Evolutionary conservation across 2,888 invertebrate species (phyloP), one percentile per base, ranked within the genome.

Genomic region (Eurois occulta): DNA sequence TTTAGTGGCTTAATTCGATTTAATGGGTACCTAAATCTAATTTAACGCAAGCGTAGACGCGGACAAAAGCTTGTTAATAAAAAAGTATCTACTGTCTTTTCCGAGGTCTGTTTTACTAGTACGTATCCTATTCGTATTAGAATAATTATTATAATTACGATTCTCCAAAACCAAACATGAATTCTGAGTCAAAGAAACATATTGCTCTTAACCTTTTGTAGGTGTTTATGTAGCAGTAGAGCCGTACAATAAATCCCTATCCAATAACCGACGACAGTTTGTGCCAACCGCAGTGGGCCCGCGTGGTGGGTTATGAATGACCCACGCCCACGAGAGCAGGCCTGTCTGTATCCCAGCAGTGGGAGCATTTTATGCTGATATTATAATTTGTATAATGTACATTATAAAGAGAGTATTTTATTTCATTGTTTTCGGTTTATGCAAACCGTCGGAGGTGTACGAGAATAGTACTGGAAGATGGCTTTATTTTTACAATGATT

Each of bases 171-270:
- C 13, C 13, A 35, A 74, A 74, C 8, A 46, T 55, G 8, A 28
- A 43, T 0, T 46, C 43, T 43, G 35, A n/a, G n/a, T 43, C 5
- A 18, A 35, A 18, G 24, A 21, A 52, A 55, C 35, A 28, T 32
- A 55, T 55, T 74, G 52, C 64, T 76, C 65, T 55, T 65, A 74
- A 65, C 13, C 18, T 55, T 74, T 43, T 43, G 35, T 55, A 76
- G 64, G 74, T 21, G 52, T 32, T 24, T 62, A 7, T 38, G 28
- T 46, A 60, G 35, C 24, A 21, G 6, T 13, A 18, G 6, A 35
- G 58, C 6, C 21, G 13, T 28, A 72, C 35, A 16, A 21, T 18
- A 41, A n/a, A n/a, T 52, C 21, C 4, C 21, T 58, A 24, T 21
- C 13, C 41, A 24, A n/a, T 52, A 52, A 69, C 8, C 52, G 21